Base-by-base conservation (phyloP, 2,113 vertebrate species). In the Eulacestoma nigropectus region DNA sequence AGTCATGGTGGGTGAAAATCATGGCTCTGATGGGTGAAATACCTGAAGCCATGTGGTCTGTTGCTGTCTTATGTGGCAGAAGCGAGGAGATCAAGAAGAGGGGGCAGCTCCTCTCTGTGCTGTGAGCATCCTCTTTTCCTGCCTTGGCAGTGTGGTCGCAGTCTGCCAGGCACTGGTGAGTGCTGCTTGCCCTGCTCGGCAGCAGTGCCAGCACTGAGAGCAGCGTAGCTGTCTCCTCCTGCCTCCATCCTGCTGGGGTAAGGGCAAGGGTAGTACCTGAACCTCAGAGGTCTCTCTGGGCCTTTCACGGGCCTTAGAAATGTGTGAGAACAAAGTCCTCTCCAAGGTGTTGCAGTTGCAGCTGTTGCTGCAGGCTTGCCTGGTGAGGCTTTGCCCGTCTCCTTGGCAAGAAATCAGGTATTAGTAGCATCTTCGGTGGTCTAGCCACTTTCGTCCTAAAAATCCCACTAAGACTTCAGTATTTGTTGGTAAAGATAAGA, bases 221-320 rank as follows among this genome's bases (percentile, higher is more conserved):
- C 44, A 57, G 16, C 0, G 6, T 1, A 32, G 23, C 17, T 3
- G 0, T 19, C 10, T 52, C 10, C 20, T 73, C 7, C 41, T 87
- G 35, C 14, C 30, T 39, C 52, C 6, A 6, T 17, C 21, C 63
- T 83, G 41, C 53, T 6, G 18, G 29, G 19, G 15, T 15, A 49
- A 42, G 33, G 56, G 11, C 30, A 21, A 19, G 4, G 20, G 3
- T 16, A 13, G 33, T 18, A 16, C 27, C 44, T 29, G 27, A 35
- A 9, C 16, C 44, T 26, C n/a, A 19, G 37, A 18, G 11, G 7
- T 21, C 29, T 60, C 14, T 23, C 42, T 63, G 50, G 13, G 22
- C 20, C 47, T 85, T 90, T 57, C 49, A 50, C 25, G 53, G 59
- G 12, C 55, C 35, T 70, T 49, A 39, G 16, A 41, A 89, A 41